These are phyloP conservation scores for Phymatocera aterrima DNA, from an alignment of 2,888 invertebrate genomes.

Conservation along the genomic window DNA sequence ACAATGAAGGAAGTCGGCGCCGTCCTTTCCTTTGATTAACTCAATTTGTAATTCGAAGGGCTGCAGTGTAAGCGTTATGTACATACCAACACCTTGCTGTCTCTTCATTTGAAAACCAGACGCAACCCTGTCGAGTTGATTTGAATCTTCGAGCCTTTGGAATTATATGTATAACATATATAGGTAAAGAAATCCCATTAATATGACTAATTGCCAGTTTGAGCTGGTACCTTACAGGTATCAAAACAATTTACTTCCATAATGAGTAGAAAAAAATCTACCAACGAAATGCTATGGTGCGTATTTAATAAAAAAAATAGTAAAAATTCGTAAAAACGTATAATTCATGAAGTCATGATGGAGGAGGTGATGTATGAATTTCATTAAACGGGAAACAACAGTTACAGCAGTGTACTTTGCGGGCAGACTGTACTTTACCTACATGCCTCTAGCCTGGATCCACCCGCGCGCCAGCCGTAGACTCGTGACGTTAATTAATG, in stretches of 20 bases:
- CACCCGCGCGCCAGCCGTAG: neutral
- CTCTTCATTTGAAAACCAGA: neutral
- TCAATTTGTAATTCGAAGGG: neutral
- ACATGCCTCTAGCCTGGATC: neutral
- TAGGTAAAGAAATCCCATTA: too few species aligned
- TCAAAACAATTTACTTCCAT: too few species aligned
- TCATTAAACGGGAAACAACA: neutral
- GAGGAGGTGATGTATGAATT: neutral
- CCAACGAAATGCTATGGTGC: too few species aligned
- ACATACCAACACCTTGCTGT: neutral
- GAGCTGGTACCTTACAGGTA: too few species aligned
- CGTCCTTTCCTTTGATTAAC: neutral
- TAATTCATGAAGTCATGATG: neutral
- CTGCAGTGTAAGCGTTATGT: neutral
- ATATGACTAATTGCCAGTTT: too few species aligned
- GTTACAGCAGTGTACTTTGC: neutral
- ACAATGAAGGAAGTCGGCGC: conserved; percentile 1
- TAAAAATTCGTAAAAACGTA: too few species aligned
- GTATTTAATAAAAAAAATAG: too few species aligned
- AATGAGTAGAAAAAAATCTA: too few species aligned
- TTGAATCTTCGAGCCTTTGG: too few species aligned
- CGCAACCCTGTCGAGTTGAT: neutral
- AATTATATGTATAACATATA: too few species aligned
- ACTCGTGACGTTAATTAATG: conserved; percentile 28
- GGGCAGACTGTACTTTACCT: conserved; percentile 19